Percentiles rank a stretch among this genome's conserved stretches.
Conservation (phyloP, 2,113 vertebrate species). For the Uria aalge region DNA sequence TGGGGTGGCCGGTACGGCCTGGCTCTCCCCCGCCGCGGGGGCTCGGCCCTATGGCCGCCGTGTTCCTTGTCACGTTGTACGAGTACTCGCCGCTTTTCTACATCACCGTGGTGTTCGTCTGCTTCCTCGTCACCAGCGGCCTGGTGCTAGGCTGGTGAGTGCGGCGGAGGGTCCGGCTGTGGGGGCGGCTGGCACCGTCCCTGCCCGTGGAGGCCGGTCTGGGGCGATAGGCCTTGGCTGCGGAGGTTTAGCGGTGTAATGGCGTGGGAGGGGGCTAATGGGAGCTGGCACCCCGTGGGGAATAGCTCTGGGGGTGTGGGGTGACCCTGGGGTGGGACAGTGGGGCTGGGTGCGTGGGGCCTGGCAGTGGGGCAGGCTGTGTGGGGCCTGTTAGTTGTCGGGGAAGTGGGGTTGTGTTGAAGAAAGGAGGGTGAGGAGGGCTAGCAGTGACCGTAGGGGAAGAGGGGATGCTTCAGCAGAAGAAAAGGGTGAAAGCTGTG, state of each 20-base stretch:
- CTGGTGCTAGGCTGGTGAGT: slow-evolving; percentile 92
- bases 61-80: slow-evolving; percentile 86
- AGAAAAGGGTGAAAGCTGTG: background rate
- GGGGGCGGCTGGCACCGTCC: accelerated
- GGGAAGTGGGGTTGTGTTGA: background rate
- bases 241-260: background rate
- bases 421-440: background rate
- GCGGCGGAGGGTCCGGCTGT: background rate
- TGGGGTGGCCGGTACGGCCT: background rate
- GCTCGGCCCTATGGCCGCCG: slow-evolving; percentile 77
- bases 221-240: background rate
- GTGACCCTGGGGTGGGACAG: background rate
- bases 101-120: slow-evolving; percentile 86
- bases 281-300: background rate
- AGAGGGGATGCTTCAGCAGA: background rate
- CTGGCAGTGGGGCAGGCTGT: background rate
- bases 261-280: background rate
- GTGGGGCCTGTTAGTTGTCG: background rate
- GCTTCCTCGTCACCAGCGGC: slow-evolving; percentile 91
- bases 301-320: background rate
- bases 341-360: background rate
- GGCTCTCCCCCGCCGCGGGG: slow-evolving; percentile 41
- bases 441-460: accelerated
- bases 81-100: slow-evolving; percentile 93
- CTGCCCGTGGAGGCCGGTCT: background rate